Evolutionary conservation across 2,797 vertebrate species (phyloP).

Genomic region (Poeciliopsis paucimaculata): DNA sequence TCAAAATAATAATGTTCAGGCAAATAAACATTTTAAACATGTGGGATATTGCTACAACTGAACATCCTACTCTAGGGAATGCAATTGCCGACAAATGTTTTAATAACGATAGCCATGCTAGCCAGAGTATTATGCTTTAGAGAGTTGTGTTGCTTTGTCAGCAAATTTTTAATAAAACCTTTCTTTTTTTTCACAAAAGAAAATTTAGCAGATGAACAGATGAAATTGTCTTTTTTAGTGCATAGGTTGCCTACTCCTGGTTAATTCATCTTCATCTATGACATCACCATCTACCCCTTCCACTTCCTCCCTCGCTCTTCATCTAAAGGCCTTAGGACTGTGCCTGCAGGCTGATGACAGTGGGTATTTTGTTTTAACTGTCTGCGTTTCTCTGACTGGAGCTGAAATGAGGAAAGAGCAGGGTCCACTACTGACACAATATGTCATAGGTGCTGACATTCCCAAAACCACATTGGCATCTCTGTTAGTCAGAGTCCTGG

Average conservation of each 20-base stretch:
- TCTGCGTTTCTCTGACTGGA: conserved; percentile 55
- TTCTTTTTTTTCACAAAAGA: conserved; percentile 19
- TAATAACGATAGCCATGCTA: not conserved
- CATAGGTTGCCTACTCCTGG: conserved; percentile 16
- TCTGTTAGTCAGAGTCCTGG: conserved; percentile 27
- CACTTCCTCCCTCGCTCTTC: conserved; percentile 14
- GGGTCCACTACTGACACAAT: conserved; percentile 52
- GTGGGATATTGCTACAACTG: not conserved
- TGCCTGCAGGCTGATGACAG: conserved; percentile 54
- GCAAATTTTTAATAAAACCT: not conserved
- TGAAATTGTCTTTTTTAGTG: conserved; percentile 24
- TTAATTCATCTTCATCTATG: conserved; percentile 29
- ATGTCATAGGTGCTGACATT: conserved; percentile 73
- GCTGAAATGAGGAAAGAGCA: conserved; percentile 49
- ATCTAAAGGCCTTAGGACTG: conserved; percentile 10
- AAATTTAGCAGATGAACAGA: conserved; percentile 11
- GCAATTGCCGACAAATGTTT: not conserved
- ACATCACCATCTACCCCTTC: not conserved
- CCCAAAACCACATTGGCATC: conserved; percentile 43
- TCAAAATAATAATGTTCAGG: not conserved
- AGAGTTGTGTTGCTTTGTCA: not conserved
- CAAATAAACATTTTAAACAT: not conserved
- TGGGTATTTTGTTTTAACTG: conserved; percentile 60
- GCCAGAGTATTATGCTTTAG: not conserved
- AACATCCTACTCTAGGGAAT: not conserved